Base-by-base conservation (phyloP, 1,140 invertebrate species). In the Hypothenemus hampei region DNA sequence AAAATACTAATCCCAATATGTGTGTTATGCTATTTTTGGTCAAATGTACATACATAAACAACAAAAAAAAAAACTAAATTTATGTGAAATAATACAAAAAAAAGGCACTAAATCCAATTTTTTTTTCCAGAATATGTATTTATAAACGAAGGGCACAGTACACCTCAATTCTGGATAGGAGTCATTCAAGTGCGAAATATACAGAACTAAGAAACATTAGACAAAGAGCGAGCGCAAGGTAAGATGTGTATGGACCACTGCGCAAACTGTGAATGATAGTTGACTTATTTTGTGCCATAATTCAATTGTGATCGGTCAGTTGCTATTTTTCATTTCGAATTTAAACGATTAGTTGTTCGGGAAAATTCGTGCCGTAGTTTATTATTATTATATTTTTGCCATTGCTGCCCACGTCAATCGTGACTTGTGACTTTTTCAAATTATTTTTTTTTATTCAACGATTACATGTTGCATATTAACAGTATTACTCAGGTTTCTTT, bases 81-180 rank as follows among this genome's bases (percentile, higher is more conserved):
- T n/a, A n/a, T n/a, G n/a, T n/a, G n/a, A n/a, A n/a, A n/a, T 31
- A 3, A 11, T 1, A 8, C 10, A 31, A 31, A 31, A 31, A 13
- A 8, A 31, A 8, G 15, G 31, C 39, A 41, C 39, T 41, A 43
- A 41, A 43, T 18, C 13, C 2, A n/a, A 33, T 39, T 63, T 64
- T 58, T 58, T 41, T 60, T 54, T 63, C 23, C 64, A 68, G 66
- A 58, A 58, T 68, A 16, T 62, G 58, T 39, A 61, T 68, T 36
- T 68, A 66, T 50, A 65, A 63, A 41, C 61, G 58, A 44, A 64
- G 65, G 24, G 60, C 39, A 36, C 52, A 55, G 22, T 45, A 59
- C 41, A 62, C 52, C 7, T 29, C 52, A 21, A 11, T 57, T 20
- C 20, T 48, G 50, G 52, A 57, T 13, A 54, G 31, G 16, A 52